phyloP scores from a whole-genome alignment of 2,888 invertebrate genomes.

The Tryphoninae sp. region DNA sequence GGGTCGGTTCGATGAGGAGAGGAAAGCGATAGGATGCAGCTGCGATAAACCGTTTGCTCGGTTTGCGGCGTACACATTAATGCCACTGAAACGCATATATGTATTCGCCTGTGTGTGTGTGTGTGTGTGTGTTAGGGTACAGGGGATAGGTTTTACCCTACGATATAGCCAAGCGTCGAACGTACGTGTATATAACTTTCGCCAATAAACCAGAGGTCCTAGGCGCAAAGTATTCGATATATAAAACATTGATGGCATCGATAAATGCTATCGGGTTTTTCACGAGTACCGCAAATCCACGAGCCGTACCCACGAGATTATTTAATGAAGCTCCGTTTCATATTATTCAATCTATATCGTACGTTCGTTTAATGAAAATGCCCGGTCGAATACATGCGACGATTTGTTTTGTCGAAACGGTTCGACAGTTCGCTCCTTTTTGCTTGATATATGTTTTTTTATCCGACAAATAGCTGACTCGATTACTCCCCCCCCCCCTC shows the following conservation, averaged over 20 bases:
- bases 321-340: constrained; percentile 56
- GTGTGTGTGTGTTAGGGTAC: not conserved
- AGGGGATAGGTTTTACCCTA: no score
- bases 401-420: constrained; percentile 14
- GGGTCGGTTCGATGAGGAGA: constrained; percentile 59
- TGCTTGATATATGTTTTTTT: not conserved
- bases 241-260: constrained; percentile 63
- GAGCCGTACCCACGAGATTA: constrained; percentile 46
- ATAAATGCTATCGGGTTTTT: constrained; percentile 62
- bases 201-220: constrained; percentile 55
- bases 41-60: constrained; percentile 70
- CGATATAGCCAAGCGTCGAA: not conserved
- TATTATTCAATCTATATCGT: constrained; percentile 58
- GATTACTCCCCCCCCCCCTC: not conserved
- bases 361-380: constrained; percentile 40
- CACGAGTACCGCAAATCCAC: constrained; percentile 55
- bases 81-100: constrained; percentile 48
- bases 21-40: constrained; percentile 65
- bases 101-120: not conserved
- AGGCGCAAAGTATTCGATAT: constrained; percentile 59
- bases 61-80: constrained; percentile 65
- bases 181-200: constrained; percentile 42
- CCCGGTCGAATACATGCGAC: not conserved
- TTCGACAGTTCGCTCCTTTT: constrained; percentile 1
- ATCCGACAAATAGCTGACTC: not conserved